Evolutionary conservation across 1,140 invertebrate genomes (phyloP).

Genomic region (Lepidurus apus): DNA sequence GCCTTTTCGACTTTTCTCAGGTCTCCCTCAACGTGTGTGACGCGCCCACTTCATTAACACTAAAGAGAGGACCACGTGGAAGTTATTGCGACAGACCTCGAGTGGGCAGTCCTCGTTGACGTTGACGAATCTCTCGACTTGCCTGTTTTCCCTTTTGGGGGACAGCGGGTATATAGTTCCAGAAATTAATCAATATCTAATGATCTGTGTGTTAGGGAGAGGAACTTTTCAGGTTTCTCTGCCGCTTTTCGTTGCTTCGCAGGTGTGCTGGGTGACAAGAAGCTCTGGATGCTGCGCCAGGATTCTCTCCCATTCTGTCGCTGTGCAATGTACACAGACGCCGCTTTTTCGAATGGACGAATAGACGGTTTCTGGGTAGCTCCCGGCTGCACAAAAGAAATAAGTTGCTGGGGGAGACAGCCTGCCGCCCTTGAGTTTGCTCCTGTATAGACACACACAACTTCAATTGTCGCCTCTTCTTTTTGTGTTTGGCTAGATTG

Average conservation of each 20-base stretch:
- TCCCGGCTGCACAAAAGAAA: not conserved
- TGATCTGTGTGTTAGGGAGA: not conserved
- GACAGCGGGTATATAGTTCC: not conserved
- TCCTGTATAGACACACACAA: not conserved
- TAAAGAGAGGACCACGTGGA: slow-evolving; percentile 12
- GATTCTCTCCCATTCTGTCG: not conserved
- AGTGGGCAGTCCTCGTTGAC: not conserved
- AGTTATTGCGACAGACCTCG: slow-evolving; percentile 3
- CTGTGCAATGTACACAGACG: not conserved
- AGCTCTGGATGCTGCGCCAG: slow-evolving; percentile 1
- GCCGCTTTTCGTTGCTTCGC: not conserved
- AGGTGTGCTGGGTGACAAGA: slow-evolving; percentile 6
- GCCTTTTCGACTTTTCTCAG: too few species aligned
- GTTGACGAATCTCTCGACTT: slow-evolving; percentile 13
- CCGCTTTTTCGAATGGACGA: too few species aligned
- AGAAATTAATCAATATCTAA: slow-evolving; percentile 2
- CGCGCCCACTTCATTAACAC: slow-evolving; percentile 10
- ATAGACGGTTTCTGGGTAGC: too few species aligned
- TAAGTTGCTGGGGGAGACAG: slow-evolving; percentile 5
- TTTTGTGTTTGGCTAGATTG: not conserved
- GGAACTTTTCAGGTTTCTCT: not conserved
- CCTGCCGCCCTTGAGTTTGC: not conserved
- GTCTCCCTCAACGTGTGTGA: not conserved
- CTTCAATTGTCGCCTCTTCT: not conserved
- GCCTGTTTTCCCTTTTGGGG: not conserved